Evolutionary conservation across 2,888 invertebrate species (phyloP), one percentile per base, ranked within the genome.

Genomic region (Eupithecia dodoneata): DNA sequence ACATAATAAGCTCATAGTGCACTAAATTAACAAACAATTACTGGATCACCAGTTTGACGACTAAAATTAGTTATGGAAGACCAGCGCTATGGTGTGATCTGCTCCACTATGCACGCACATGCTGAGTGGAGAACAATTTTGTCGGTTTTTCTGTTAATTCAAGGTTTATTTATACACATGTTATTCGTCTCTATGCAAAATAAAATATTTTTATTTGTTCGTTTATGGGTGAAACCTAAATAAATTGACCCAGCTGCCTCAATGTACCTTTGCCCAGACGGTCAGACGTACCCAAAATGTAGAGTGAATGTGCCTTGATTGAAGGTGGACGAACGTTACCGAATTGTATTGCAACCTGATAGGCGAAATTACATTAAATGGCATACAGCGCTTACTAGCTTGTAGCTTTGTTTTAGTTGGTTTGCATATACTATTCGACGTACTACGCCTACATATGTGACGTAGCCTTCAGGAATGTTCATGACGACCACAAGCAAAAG

Each of bases 241-340:
- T 66, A 41, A 47, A 65, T 12, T 78, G 18, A 72, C n/a, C 2
- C 9, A 74, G 73, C 75, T 71, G 3, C 30, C 12, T 15, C 12
- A 7, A 6, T 10, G 12, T 6, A 49, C 41, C 78, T 76, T 71
- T 72, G 74, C 15, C 13, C 49, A 71, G 71, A 45, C 76, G 78
- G 78, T 74, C 76, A 79, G 74, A 30, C 49, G 65, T 63, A 65
- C 69, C 76, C 76, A 70, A 76, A 78, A 79, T 74, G 74, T 76
- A 76, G 71, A 45, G 59, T 79, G 78, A 79, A 79, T 79, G 72
- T 72, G 63, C 70, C 44, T n/a, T 79, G 78, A 79, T 79, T 79
- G 78, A 76, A 79, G 78, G 78, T 79, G 70, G 72, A 78, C 76
- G 78, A 79, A 74, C 76, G 76, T 65, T 55, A 65, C 76, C 67